phyloP scores from a whole-genome alignment of 2,113 vertebrate genomes.

The Paramisgurnus dabryanus region DNA sequence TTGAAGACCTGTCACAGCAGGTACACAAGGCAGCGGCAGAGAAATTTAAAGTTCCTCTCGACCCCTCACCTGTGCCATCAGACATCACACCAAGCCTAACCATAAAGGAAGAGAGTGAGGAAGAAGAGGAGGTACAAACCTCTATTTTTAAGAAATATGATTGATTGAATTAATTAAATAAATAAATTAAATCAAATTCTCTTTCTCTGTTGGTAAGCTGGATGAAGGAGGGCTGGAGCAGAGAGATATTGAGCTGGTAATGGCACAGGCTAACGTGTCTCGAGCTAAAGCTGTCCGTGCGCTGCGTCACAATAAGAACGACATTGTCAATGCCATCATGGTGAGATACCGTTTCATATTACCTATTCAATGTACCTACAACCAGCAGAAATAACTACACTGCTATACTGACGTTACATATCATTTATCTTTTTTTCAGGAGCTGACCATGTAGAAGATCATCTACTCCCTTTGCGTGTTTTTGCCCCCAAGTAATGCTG shows the following conservation, averaged over 20 bases:
- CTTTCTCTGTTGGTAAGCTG: constrained; percentile 71
- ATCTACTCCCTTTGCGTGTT: constrained; percentile 51
- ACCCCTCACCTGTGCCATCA: constrained; percentile 79
- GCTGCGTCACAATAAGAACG: constrained; percentile 94
- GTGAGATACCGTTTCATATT: constrained; percentile 71
- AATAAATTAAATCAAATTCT: background rate
- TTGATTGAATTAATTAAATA: background rate
- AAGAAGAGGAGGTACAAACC: constrained; percentile 81
- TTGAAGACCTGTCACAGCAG: constrained; percentile 96
- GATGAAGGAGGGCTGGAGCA: constrained; percentile 91
- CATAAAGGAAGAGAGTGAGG: constrained; percentile 88
- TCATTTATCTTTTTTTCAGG: constrained; percentile 59
- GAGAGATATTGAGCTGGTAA: constrained; percentile 93
- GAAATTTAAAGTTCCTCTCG: constrained; percentile 97
- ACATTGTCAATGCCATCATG: constrained; percentile 98
- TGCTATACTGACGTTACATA: background rate
- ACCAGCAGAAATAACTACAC: background rate
- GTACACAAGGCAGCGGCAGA: constrained; percentile 94
- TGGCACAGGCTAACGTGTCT: constrained; percentile 96
- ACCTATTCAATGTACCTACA: background rate
- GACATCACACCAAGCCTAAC: constrained; percentile 81
- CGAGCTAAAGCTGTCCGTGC: constrained; percentile 90
- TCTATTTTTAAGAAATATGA: background rate
- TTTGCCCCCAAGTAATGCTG: constrained; percentile 73
- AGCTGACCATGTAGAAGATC: constrained; percentile 78